Evolutionary conservation across 2,113 vertebrate species (phyloP).

Genomic region (Gallinago paraguaiae): DNA sequence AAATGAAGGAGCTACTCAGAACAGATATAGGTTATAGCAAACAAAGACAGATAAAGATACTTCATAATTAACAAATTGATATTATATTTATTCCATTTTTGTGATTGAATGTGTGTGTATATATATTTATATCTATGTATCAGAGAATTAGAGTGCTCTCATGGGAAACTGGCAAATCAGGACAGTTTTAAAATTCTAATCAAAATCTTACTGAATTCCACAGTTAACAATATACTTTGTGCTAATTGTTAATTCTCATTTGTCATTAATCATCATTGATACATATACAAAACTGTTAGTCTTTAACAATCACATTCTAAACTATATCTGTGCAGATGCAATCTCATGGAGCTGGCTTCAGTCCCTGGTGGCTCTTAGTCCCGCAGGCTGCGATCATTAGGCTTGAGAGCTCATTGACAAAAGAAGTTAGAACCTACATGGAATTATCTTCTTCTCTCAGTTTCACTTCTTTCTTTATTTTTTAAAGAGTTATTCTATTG

Average conservation of each 20-base stretch:
- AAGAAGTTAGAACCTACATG: neutral
- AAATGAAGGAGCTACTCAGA: neutral
- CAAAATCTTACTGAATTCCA: neutral
- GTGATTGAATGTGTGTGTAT: neutral
- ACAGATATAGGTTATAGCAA: neutral
- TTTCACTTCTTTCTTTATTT: neutral
- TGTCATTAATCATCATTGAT: neutral
- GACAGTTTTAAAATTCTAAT: neutral
- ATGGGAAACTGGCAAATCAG: neutral
- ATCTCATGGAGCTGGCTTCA: neutral
- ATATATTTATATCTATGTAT: neutral
- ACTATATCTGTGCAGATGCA: neutral
- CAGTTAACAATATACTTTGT: neutral
- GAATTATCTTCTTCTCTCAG: neutral
- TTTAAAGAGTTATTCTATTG: neutral
- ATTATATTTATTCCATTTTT: neutral
- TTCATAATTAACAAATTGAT: neutral
- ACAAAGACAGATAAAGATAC: neutral
- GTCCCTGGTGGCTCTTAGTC: neutral
- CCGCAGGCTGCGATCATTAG: neutral
- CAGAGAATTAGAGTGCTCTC: neutral
- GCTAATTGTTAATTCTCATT: neutral
- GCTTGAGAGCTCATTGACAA: neutral
- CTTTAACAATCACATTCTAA: neutral
- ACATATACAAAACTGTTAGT: neutral